A percentile compares a stretch with the other conserved stretches of the same genome.
These are phyloP conservation scores for Lamprotornis superbus DNA, from an alignment of 2,113 vertebrate genomes.

Conservation along the genomic window DNA sequence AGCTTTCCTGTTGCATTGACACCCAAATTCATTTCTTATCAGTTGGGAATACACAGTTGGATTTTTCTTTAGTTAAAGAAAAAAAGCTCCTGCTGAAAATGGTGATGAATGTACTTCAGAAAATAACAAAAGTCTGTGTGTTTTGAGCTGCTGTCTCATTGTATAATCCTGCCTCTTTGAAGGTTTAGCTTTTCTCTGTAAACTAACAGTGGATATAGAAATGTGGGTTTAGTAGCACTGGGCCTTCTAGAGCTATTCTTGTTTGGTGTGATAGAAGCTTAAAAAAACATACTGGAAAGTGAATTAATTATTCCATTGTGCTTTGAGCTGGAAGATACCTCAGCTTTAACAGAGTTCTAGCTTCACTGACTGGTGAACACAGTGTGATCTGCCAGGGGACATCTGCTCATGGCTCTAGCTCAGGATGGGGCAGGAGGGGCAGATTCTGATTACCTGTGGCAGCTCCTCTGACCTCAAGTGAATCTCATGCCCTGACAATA, in stretches of 20 bases:
- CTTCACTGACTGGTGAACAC: background rate
- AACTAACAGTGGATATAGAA: background rate
- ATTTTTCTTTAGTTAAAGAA: background rate
- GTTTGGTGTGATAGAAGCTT: background rate
- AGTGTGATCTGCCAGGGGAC: background rate
- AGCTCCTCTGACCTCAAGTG: fast-evolving
- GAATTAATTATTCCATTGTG: background rate
- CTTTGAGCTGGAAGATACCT: background rate
- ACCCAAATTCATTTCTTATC: constrained; percentile 38
- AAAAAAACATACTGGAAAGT: background rate
- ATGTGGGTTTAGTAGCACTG: background rate
- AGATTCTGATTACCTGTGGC: background rate
- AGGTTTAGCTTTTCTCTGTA: background rate
- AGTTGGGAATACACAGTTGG: constrained; percentile 12
- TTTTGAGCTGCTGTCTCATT: constrained; percentile 35
- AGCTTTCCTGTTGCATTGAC: background rate
- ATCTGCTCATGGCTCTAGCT: background rate
- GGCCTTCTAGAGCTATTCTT: background rate
- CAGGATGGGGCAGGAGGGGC: background rate
- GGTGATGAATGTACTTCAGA: constrained; percentile 41
- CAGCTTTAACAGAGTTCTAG: background rate
- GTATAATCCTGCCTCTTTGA: constrained; percentile 42
- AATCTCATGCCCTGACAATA: background rate
- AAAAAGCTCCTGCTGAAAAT: background rate
- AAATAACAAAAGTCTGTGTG: constrained; percentile 42